Percentiles rank a stretch among this genome's conserved stretches.
These are phyloP conservation scores for Manis javanica DNA, from an alignment of 2,797 vertebrate species.

Conservation along the genomic window DNA sequence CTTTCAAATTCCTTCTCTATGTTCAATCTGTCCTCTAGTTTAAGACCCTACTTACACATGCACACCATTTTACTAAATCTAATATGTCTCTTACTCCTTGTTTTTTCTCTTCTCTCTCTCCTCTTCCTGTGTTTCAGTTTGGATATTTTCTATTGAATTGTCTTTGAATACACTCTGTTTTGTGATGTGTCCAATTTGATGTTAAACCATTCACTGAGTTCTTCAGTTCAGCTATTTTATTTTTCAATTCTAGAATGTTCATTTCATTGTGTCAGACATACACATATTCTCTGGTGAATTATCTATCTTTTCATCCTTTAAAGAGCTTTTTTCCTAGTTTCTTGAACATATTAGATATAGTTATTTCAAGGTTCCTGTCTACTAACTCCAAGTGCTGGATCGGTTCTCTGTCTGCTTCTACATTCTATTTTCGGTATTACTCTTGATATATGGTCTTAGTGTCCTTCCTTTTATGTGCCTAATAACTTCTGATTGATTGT, in stretches of 20 bases:
- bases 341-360: not conserved
- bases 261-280: not conserved
- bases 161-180: not conserved
- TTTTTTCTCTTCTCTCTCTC: not conserved
- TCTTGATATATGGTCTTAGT: not conserved
- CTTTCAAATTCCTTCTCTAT: not conserved
- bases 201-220: not conserved
- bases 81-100: not conserved
- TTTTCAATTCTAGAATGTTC: not conserved
- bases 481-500: not conserved
- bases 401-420: not conserved
- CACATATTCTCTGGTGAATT: not conserved
- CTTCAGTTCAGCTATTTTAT: not conserved
- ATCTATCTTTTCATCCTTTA: not conserved
- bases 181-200: not conserved
- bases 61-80: not conserved
- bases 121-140: not conserved
- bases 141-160: not conserved
- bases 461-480: not conserved
- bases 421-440: not conserved
- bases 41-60: not conserved
- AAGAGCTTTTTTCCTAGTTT: not conserved
- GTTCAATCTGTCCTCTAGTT: not conserved
- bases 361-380: not conserved
- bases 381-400: not conserved